Evolutionary conservation across 2,888 invertebrate genomes (phyloP).

Genomic region (Microplitis deprimator): DNA sequence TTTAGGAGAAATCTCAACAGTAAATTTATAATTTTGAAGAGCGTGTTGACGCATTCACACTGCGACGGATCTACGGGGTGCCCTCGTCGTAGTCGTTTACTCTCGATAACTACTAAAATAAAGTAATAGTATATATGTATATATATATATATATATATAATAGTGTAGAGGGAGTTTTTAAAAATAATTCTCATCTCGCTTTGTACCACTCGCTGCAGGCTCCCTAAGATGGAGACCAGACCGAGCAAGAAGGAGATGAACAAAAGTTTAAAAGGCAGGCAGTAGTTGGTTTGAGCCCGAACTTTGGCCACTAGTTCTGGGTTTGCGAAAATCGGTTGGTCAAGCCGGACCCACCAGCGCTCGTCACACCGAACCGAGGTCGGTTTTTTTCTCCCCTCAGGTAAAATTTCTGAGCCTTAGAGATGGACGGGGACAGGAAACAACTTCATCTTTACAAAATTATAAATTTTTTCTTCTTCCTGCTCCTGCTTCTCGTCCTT

Average conservation of each 20-base stretch:
- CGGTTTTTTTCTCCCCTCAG: background rate
- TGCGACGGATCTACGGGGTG: constrained; percentile 40
- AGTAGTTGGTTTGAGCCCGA: constrained; percentile 38
- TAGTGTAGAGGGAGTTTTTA: background rate
- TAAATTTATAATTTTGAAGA: constrained; percentile 38
- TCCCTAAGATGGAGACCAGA: background rate
- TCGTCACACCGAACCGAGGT: background rate
- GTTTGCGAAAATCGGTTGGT: background rate
- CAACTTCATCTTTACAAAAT: constrained; percentile 20
- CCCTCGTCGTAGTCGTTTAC: constrained; percentile 48
- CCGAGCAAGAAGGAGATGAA: constrained; percentile 22
- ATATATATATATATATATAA: background rate
- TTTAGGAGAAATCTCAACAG: constrained; percentile 23
- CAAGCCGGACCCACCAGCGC: background rate
- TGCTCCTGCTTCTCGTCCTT: background rate
- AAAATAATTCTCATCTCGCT: background rate
- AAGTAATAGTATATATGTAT: background rate
- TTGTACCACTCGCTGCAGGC: background rate
- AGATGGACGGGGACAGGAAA: constrained; percentile 13
- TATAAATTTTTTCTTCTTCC: constrained; percentile 6
- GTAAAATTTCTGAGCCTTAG: background rate
- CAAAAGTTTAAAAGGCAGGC: constrained; percentile 23
- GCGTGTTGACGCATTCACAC: constrained; percentile 41
- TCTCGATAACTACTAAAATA: constrained; percentile 41
- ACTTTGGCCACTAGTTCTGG: constrained; percentile 43